Evolutionary conservation across 2,888 invertebrate genomes (phyloP).

Genomic region (Phalera bucephala): DNA sequence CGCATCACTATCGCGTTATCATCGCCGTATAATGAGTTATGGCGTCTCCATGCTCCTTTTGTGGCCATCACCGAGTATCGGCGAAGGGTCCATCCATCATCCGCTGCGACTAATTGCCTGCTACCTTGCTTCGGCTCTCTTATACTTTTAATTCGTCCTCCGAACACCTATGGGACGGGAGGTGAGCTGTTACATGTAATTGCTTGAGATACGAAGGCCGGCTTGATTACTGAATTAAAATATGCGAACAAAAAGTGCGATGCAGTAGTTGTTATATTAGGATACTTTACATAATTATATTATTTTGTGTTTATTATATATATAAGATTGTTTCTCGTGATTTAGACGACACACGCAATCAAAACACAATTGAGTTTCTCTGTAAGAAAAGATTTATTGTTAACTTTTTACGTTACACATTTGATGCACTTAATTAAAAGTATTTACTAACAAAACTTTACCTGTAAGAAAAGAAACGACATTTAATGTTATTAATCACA

Average conservation of each 20-base stretch:
- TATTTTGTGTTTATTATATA: no score
- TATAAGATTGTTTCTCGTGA: no score
- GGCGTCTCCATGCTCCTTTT: constrained; percentile 67
- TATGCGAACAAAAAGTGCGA: constrained; percentile 48
- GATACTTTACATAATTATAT: constrained; percentile 35
- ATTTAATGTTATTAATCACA: no score
- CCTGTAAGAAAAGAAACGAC: no score
- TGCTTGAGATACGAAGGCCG: constrained; percentile 55
- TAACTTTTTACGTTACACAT: no score
- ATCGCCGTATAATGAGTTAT: constrained; percentile 78
- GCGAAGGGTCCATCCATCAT: constrained; percentile 76
- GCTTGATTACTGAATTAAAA: constrained; percentile 62
- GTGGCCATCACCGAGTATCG: constrained; percentile 66
- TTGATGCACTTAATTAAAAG: no score
- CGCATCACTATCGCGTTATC: constrained; percentile 54
- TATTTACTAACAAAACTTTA: no score
- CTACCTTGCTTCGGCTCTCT: constrained; percentile 74
- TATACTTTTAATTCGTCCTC: constrained; percentile 78
- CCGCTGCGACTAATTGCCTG: constrained; percentile 76
- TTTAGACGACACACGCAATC: no score
- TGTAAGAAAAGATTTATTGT: no score
- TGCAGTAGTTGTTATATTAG: constrained; percentile 46
- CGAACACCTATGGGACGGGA: constrained; percentile 55
- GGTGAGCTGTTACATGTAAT: constrained; percentile 65
- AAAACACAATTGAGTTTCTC: no score